Percentiles rank a stretch among this genome's conserved stretches.
These are phyloP conservation scores for Pagrus major DNA, from an alignment of 2,113 vertebrate genomes.

Conservation along the genomic window DNA sequence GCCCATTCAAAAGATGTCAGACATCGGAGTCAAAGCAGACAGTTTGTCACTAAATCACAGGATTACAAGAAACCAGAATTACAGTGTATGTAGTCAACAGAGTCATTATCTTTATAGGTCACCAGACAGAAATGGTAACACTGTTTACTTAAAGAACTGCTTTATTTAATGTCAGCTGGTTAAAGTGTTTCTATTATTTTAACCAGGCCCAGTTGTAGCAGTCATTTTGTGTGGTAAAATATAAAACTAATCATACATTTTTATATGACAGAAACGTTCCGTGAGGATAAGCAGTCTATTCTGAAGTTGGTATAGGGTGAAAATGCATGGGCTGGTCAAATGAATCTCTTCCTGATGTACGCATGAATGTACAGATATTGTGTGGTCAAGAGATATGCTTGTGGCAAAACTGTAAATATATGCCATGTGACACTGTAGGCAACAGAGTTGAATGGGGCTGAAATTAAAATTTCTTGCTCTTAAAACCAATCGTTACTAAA, in stretches of 20 bases:
- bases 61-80: background rate
- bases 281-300: background rate
- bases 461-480: background rate
- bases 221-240: background rate
- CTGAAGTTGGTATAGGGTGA: background rate
- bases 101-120: background rate
- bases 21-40: background rate
- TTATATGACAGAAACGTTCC: background rate
- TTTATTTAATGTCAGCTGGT: background rate
- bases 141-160: background rate
- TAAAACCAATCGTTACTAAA: background rate
- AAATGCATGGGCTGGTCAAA: background rate
- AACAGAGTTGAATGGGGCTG: background rate
- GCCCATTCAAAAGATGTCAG: background rate
- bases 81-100: background rate
- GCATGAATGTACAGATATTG: background rate
- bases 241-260: background rate
- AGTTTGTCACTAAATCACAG: background rate
- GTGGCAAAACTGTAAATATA: too few relatives aligned
- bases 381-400: background rate
- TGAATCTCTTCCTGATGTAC: background rate
- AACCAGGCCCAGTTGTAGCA: background rate
- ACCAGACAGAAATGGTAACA: conserved; percentile 3
- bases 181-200: background rate
- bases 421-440: too few relatives aligned